Base-by-base conservation (phyloP, 1,140 invertebrate species). In the Macrobrachium rosenbergii region DNA sequence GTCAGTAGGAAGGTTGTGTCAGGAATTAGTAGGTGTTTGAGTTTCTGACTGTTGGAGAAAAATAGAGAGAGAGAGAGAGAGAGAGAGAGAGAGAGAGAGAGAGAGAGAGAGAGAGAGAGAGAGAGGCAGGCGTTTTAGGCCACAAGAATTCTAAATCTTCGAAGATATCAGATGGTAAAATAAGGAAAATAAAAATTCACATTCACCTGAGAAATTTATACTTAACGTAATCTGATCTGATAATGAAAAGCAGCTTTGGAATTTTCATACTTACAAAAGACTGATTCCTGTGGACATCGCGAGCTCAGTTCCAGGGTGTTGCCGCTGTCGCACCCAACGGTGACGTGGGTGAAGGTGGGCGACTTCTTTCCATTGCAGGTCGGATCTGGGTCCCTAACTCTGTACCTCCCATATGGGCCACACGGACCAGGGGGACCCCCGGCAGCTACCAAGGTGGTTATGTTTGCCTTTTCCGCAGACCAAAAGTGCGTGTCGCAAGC, bases 291-390 rank as follows among this genome's bases (percentile, higher is more conserved):
- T 7, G 91, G 90, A 78, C 92, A 92, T 43, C 88, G 90, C 0
- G 91, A 90, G 37, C 91, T 89, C 77, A 92, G 91, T 64, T 92
- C 90, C 77, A 92, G 90, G 10, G 90, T 87, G 60, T 87, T 82
- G 23, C 80, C 78, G 0, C 79, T 76, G 73, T 82, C 82, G n/a
- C 85, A 86, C 0, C 83, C 80, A 1, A 81, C 69, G 5, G 88
- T 85, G 59, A 85, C 79, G 23, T 82, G 87, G 11, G 86, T 87
- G 83, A 78, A 89, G 67, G 88, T 78, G 2, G 78, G 72, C 10
- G 83, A 60, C 11, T 81, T 59, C 11, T 81, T 59, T 0, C 69
- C 86, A 6, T 69, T 63, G 19, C 75, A 80, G 19, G 63, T 69
- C 17, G 62, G 62, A 19, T 64, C 23, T 0, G 67, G 77, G n/a